Conservation (phyloP, 2,113 vertebrate species). For the Mesembrinibis cayennensis region DNA sequence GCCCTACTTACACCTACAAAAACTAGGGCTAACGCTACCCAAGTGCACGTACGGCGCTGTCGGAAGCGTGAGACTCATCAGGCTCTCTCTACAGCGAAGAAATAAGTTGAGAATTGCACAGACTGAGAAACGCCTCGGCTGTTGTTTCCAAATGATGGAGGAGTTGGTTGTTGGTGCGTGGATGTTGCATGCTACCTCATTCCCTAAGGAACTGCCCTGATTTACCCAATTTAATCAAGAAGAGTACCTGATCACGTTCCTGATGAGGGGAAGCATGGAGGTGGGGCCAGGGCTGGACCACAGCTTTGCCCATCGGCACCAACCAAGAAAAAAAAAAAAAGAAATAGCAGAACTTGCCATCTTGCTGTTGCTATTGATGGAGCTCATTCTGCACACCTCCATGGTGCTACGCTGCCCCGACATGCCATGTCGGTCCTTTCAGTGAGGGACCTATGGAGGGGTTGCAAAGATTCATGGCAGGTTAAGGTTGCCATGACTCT, state of each 20-base stretch:
- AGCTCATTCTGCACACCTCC: neutral
- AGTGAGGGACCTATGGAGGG: too few relatives aligned
- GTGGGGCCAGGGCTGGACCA: neutral
- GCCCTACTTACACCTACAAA: neutral
- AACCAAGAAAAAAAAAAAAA: neutral
- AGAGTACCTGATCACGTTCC: neutral
- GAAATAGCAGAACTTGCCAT: neutral
- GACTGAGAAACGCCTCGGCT: neutral
- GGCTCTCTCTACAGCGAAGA: neutral
- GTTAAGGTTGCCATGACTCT: neutral
- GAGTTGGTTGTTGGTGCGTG: neutral
- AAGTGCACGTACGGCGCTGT: neutral
- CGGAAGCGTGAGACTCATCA: neutral
- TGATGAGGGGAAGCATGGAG: neutral
- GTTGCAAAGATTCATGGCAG: neutral
- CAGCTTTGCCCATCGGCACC: neutral
- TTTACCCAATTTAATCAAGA: neutral
- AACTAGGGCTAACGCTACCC: neutral
- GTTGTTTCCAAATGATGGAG: neutral
- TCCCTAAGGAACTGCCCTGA: neutral
- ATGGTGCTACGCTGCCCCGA: neutral
- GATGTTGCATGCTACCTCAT: neutral
- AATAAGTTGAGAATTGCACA: neutral
- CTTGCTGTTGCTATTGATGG: neutral
- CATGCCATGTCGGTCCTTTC: accelerated